Base-by-base conservation (phyloP, 2,113 vertebrate genomes). In the Zingel zingel region DNA sequence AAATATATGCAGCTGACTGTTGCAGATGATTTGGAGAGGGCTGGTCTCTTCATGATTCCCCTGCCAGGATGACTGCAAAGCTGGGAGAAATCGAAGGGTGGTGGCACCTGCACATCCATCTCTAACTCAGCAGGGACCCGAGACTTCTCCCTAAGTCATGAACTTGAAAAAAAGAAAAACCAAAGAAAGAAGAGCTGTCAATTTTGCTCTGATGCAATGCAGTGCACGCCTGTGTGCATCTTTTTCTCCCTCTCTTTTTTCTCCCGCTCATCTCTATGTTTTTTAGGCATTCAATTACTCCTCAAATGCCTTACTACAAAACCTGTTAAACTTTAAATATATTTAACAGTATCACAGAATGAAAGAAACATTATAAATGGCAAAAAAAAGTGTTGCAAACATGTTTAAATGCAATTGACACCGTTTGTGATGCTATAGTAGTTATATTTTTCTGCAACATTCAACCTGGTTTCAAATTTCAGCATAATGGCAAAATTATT, bases 1-100 rank as follows among this genome's bases (percentile, higher is more conserved):
- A 39, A 59, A 62, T 79, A 68, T 82, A 81, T 72, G 79, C n/a
- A 74, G 84, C 50, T 72, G 87, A 80, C 69, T 23, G 27, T 85
- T 82, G 77, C 75, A 86, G 86, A 88, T 90, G 76, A 86, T 84
- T 36, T 66, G 80, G 69, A 84, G 72, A 79, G 72, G 78, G 75
- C 77, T 23, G 81, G 81, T 83, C 53, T 78, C 79, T 57, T 82
- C 59, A 74, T 39, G 69, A 77, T 65, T 77, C 36, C 61, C 78
- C 81, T 84, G 88, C 88, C 64, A 77, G 85, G 79, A 93, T 93
- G 93, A 95, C 92, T 88, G 91, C 94, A 95, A 85, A 92, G 88
- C 77, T 19, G 8, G 45, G 76, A 74, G 85, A 86, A 90, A 87
- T 81, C 47, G 75, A 90, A 88, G 76, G 81, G 70, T 79, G 27